These are phyloP conservation scores for Uropetala carovei DNA, from an alignment of 2,888 invertebrate genomes.

Conservation along the genomic window DNA sequence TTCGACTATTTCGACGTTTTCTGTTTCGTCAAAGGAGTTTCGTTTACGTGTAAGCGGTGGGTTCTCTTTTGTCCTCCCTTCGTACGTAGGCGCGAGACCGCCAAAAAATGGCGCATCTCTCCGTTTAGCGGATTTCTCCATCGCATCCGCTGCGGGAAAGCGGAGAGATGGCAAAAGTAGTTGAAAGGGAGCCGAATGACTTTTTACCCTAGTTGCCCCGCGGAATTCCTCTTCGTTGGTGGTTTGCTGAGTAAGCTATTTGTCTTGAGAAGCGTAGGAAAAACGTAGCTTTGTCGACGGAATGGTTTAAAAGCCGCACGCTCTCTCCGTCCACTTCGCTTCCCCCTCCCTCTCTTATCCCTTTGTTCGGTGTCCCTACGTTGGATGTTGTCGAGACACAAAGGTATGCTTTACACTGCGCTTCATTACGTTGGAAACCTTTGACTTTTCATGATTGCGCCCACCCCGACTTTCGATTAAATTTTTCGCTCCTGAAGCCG, in stretches of 20 bases:
- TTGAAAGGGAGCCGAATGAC: background rate
- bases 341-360: background rate
- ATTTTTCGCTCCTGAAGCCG: constrained; percentile 16
- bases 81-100: background rate
- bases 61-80: background rate
- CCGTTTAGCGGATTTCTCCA: background rate
- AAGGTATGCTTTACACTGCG: constrained; percentile 25
- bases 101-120: constrained; percentile 9
- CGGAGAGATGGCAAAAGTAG: background rate
- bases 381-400: background rate
- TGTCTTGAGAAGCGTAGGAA: constrained; percentile 28
- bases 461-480: constrained; percentile 28
- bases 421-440: constrained; percentile 28
- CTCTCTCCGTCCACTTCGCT: background rate
- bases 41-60: background rate
- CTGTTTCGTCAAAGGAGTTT: constrained; percentile 31
- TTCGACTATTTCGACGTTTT: background rate
- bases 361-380: background rate
- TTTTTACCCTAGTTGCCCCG: background rate
- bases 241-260: constrained; percentile 32
- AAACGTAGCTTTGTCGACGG: constrained; percentile 11
- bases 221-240: constrained; percentile 32
- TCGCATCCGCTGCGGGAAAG: background rate
- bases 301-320: constrained; percentile 18
- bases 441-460: constrained; percentile 23